These are phyloP conservation scores for Brachystomella parvula DNA, from an alignment of 1,140 invertebrate genomes.

Conservation along the genomic window DNA sequence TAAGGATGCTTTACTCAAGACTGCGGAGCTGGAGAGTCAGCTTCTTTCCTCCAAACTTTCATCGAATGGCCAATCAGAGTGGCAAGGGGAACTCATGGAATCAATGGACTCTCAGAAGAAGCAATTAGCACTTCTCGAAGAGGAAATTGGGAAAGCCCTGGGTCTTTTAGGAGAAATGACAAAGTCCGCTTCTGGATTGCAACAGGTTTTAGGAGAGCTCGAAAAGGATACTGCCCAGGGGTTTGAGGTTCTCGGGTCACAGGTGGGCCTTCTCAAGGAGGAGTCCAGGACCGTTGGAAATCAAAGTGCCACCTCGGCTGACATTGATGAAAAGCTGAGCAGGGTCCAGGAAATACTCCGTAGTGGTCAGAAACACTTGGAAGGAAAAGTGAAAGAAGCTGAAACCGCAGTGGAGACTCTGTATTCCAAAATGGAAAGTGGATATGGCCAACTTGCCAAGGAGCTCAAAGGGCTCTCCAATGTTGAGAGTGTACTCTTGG, in stretches of 20 bases:
- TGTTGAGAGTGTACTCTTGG: conserved; percentile 68
- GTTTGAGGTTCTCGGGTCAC: conserved; percentile 20
- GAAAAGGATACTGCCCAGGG: conserved; percentile 27
- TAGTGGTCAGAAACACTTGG: conserved; percentile 31
- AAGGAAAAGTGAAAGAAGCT: conserved; percentile 45
- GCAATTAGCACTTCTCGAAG: conserved; percentile 33
- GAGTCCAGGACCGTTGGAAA: neutral
- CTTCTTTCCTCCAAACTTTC: conserved; percentile 19
- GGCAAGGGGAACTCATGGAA: conserved; percentile 35
- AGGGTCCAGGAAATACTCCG: conserved; percentile 26
- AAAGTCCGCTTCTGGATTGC: conserved; percentile 24
- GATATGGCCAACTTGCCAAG: conserved; percentile 49
- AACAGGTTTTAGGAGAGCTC: conserved; percentile 18
- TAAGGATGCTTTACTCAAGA: conserved; percentile 31
- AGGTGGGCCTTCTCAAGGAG: conserved; percentile 19
- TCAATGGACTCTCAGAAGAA: conserved; percentile 33
- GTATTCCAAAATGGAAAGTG: conserved; percentile 50
- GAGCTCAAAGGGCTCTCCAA: conserved; percentile 57
- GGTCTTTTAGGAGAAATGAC: conserved; percentile 30
- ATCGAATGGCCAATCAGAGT: conserved; percentile 13
- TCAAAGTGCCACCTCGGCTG: conserved; percentile 6
- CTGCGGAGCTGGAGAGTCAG: conserved; percentile 29
- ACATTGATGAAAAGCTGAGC: conserved; percentile 23
- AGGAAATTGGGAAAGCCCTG: conserved; percentile 34
- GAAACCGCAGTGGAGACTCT: conserved; percentile 49